Conservation (phyloP, 1,140 invertebrate species). For the Cydia fagiglandana region DNA sequence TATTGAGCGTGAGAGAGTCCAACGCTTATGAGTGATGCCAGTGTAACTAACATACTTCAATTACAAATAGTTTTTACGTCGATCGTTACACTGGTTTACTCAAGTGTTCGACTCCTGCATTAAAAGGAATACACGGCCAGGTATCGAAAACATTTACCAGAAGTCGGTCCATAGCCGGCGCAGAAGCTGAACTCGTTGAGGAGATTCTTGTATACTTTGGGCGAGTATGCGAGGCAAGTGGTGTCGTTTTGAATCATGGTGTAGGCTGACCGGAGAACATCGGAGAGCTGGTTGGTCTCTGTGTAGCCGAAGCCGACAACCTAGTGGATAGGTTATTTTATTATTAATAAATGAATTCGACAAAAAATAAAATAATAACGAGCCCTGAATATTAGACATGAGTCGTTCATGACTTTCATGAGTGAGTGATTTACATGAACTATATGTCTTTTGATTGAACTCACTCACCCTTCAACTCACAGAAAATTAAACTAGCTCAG, state of each 20-base stretch:
- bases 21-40: not conserved
- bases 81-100: not conserved
- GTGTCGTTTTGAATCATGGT: conserved; percentile 62
- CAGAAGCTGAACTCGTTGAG: conserved; percentile 70
- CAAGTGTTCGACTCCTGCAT: not conserved
- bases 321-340: conserved; percentile 38
- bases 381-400: too few species aligned
- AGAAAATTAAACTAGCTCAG: too few species aligned
- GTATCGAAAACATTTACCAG: conserved; percentile 46
- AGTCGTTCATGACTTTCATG: too few species aligned
- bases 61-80: not conserved
- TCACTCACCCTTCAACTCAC: too few species aligned
- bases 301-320: conserved; percentile 65
- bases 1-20: not conserved
- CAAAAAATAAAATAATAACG: too few species aligned
- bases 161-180: conserved; percentile 58
- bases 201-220: conserved; percentile 49
- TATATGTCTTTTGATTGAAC: too few species aligned
- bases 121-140: too few species aligned
- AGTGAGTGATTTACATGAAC: too few species aligned
- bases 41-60: not conserved
- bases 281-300: conserved; percentile 53
- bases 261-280: conserved; percentile 54
- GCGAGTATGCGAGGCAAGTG: conserved; percentile 52
- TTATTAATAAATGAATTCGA: too few species aligned